phyloP scores from a whole-genome alignment of 2,113 vertebrate species.

The Pseudopodoces humilis region DNA sequence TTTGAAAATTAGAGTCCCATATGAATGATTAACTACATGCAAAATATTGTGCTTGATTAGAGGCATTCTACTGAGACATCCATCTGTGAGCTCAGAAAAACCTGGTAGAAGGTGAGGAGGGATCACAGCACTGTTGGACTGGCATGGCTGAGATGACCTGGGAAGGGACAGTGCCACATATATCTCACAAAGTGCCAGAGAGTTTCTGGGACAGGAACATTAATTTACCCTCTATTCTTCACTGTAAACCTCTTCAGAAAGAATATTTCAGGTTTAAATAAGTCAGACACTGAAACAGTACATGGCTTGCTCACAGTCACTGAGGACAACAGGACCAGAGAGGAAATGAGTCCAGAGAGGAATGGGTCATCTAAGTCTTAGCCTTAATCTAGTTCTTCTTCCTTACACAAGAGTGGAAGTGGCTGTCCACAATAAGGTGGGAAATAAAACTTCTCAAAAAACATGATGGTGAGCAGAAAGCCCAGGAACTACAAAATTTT shows the following conservation, averaged over 20 bases:
- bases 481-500: neutral
- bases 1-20: conserved; percentile 59
- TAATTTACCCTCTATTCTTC: neutral
- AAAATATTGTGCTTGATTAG: conserved; percentile 59
- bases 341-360: neutral
- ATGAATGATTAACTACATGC: conserved; percentile 65
- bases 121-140: neutral
- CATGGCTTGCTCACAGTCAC: neutral
- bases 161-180: fast-evolving
- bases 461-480: neutral
- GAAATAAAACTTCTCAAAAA: neutral
- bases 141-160: neutral
- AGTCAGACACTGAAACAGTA: neutral
- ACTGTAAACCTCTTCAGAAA: neutral
- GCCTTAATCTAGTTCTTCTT: neutral
- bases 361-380: neutral
- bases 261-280: neutral
- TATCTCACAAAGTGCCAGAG: neutral
- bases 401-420: neutral
- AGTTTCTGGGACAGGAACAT: neutral
- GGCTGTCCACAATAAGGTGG: neutral
- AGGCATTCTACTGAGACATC: conserved; percentile 49
- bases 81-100: conserved; percentile 57
- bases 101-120: neutral
- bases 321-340: neutral